Base-by-base conservation (phyloP, 2,888 invertebrate species). In the Raillietiella orientalis region DNA sequence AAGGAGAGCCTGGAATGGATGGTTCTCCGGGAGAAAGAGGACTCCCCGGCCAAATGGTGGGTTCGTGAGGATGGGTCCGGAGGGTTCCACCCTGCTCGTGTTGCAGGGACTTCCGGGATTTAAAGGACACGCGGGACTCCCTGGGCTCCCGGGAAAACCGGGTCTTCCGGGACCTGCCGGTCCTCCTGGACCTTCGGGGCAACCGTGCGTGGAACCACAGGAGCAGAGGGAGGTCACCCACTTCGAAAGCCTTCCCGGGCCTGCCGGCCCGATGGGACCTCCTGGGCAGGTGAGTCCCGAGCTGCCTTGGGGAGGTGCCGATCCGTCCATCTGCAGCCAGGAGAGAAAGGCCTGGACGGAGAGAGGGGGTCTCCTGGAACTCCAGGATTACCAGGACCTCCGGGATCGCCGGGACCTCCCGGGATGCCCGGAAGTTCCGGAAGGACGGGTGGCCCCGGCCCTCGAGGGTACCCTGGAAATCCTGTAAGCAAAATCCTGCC, bases 371-470 rank as follows among this genome's bases (percentile, higher is more conserved):
- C 55, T 9, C 47, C 55, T 17, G 63, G 64, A 24, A 39, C 50
- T 11, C 53, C 55, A 22, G 63, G 63, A 16, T 42, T 50, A 11
- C 50, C 55, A 5, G 63, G 63, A 27, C 49, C 50, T 31, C 47
- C 53, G 31, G 62, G 62, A 16, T 53, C 54, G 30, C 47, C 57
- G 2, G 65, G 65, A 32, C 46, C 53, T 33, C 55, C 56, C 4
- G 65, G 65, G 12, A 39, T 53, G 17, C 51, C 55, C 24, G 64
- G 65, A 30, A 43, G 49, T 8, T 49, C 56, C 3, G 64, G 51
- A 5, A 34, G 37, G 15, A 36, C 41, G 26, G 47, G 47, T 17
- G 37, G 38, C 12, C 39, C 41, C n/a, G 48, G 48, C 19, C 39
- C 39, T 28, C 38, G 44, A 5, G 50, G 49, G 28, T 37, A 36